phyloP scores from a whole-genome alignment of 1,140 invertebrate species.

The Uloborus diversus region DNA sequence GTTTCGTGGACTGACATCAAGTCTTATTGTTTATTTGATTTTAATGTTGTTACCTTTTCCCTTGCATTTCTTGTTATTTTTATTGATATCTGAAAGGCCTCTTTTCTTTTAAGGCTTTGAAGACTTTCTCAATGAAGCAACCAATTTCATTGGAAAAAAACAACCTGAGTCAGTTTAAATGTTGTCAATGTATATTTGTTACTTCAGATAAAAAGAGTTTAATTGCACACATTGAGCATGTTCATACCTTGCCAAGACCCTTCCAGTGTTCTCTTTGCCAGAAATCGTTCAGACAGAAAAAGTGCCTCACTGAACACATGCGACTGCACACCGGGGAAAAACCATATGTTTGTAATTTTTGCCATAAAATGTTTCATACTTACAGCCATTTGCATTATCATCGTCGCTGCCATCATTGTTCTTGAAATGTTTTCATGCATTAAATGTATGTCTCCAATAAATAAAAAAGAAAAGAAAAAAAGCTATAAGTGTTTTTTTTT shows the following conservation, averaged over 20 bases:
- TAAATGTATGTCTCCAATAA: too few species aligned
- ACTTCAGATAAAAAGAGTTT: not conserved
- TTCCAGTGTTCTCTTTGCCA: not conserved
- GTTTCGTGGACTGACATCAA: too few species aligned
- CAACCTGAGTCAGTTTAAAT: not conserved
- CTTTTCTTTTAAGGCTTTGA: too few species aligned
- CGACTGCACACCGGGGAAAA: not conserved
- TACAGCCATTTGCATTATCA: not conserved
- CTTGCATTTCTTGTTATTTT: too few species aligned
- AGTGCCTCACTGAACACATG: not conserved
- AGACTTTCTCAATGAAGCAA: too few species aligned
- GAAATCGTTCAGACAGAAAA: not conserved
- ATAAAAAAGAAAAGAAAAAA: too few species aligned
- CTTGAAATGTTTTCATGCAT: too few species aligned
- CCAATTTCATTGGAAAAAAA: too few species aligned
- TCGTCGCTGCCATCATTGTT: not conserved
- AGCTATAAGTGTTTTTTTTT: too few species aligned
- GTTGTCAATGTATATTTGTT: not conserved
- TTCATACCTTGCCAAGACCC: not conserved
- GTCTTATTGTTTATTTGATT: too few species aligned
- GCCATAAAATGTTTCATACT: not conserved
- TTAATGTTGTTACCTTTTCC: too few species aligned
- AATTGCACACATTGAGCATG: not conserved
- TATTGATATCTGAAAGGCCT: too few species aligned
- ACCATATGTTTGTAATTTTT: not conserved